Evolutionary conservation across 2,888 invertebrate genomes (phyloP), one percentile per base, ranked within the genome.

Genomic region (Parapristionchus giblindavisi): DNA sequence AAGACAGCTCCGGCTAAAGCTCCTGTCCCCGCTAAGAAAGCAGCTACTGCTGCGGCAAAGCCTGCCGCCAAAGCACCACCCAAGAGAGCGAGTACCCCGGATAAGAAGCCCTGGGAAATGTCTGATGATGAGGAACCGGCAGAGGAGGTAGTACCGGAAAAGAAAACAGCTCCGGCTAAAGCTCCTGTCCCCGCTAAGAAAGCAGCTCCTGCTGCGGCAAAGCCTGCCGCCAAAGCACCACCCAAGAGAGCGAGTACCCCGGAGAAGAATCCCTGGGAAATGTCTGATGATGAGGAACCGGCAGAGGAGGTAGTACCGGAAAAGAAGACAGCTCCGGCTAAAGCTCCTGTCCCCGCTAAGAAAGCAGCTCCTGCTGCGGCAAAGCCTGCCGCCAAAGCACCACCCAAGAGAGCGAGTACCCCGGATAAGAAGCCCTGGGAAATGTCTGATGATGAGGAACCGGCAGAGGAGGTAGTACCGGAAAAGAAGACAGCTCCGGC

Each of bases 361-460:
- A 38, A 38, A 40, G 29, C n/a, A 27, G 63, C 38, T 63, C 63
- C 63, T 63, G 63, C 63, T 1, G 36, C 61, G 8, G 34, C 61
- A 21, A 61, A 61, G 14, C 29, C 61, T 11, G 43, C 43, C 0
- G 24, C 65, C 1, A 65, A 65, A 29, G 43, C 48, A 1, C 43
- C 48, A 3, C 43, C 65, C 24, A n/a, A 14, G 11, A 36, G 34
- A 36, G 36, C 36, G 8, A 24, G 6, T 17, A 60, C 60, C 8
- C 60, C 60, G 1, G 36, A 34, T n/a, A 60, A 60, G 60, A 60
- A 60, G 21, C 60, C 60, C 17, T 60, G 60, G 60, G 43, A 48
- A 8, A 65, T 48, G 65, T 48, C 65, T 24, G 65, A 65, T 43
- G 48, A 65, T 43, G 65, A 65, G 32, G 65, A 65, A 34, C 65